Percentiles rank a stretch among this genome's conserved stretches.
These are phyloP conservation scores for Orbicella faveolata DNA, from an alignment of 64 coral and sea anemone species.

Conservation along the genomic window DNA sequence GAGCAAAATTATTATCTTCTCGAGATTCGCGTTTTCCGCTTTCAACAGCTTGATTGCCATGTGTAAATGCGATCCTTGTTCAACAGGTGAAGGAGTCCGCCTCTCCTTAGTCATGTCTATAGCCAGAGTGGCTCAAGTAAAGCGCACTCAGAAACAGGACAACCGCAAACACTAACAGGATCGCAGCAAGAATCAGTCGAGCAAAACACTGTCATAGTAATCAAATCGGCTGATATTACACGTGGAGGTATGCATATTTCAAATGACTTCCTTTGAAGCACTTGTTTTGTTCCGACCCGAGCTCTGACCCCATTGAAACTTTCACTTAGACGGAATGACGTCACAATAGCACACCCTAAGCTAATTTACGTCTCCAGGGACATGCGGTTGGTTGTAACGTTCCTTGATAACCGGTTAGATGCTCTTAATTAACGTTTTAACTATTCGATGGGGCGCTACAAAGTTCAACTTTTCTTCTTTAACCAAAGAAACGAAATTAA, in stretches of 20 bases:
- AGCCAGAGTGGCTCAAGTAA: neutral
- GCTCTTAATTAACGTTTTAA: neutral
- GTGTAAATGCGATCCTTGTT: constrained; percentile 89
- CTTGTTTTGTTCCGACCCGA: constrained; percentile 21
- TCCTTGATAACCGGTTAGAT: neutral
- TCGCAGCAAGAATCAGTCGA: constrained; percentile 10
- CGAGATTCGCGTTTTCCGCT: constrained; percentile 90
- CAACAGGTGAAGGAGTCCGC: constrained; percentile 55
- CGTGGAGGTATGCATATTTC: constrained; percentile 72
- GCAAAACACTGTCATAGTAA: constrained; percentile 49
- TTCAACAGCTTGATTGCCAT: constrained; percentile 94
- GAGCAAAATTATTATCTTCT: constrained; percentile 91
- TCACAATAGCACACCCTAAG: constrained; percentile 36
- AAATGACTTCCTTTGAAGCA: constrained; percentile 33
- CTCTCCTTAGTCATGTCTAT: constrained; percentile 70
- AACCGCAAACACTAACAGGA: constrained; percentile 19
- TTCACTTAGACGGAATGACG: neutral
- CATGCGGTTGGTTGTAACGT: neutral
- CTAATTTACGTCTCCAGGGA: constrained; percentile 1
- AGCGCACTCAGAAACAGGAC: constrained; percentile 30
- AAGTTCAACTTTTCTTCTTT: neutral
- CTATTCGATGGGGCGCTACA: neutral
- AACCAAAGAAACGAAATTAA: neutral
- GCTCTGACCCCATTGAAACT: constrained; percentile 37
- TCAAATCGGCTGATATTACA: constrained; percentile 50